phyloP scores from a whole-genome alignment of 2,113 vertebrate species.

The Dryoscopus gambensis region DNA sequence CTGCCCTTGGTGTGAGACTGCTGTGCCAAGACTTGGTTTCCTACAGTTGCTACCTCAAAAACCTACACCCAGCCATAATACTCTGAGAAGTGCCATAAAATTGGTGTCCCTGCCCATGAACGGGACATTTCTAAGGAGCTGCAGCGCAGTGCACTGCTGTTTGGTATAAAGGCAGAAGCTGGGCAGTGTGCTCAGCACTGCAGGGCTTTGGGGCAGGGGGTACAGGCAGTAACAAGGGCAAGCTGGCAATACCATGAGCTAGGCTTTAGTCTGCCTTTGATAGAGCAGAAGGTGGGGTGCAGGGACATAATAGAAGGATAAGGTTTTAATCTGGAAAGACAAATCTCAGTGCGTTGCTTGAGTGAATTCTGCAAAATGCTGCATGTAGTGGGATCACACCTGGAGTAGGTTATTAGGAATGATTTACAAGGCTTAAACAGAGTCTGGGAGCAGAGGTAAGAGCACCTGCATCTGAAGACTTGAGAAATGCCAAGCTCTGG shows the following conservation, averaged over 20 bases:
- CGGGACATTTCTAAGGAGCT: background rate
- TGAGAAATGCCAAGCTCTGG: background rate
- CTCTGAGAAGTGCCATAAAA: background rate
- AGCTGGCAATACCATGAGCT: rapidly evolving
- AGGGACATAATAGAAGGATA: background rate
- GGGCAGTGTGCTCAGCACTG: background rate
- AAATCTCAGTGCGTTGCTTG: background rate
- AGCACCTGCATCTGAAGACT: background rate
- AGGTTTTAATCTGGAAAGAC: background rate
- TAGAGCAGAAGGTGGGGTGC: background rate
- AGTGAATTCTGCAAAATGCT: background rate
- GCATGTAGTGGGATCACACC: background rate
- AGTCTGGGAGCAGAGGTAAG: background rate
- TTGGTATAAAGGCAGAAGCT: background rate
- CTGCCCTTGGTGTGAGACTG: background rate
- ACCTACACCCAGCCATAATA: background rate
- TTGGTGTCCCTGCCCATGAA: background rate
- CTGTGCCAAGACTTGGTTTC: background rate
- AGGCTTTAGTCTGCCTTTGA: background rate
- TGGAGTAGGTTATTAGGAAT: background rate
- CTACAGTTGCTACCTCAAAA: background rate
- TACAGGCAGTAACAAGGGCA: background rate
- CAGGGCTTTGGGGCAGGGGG: background rate
- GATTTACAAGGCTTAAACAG: background rate
- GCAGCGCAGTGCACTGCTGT: background rate